These are phyloP conservation scores for Oreochromis tanganicae DNA, from an alignment of 2,113 vertebrate species.

Conservation along the genomic window DNA sequence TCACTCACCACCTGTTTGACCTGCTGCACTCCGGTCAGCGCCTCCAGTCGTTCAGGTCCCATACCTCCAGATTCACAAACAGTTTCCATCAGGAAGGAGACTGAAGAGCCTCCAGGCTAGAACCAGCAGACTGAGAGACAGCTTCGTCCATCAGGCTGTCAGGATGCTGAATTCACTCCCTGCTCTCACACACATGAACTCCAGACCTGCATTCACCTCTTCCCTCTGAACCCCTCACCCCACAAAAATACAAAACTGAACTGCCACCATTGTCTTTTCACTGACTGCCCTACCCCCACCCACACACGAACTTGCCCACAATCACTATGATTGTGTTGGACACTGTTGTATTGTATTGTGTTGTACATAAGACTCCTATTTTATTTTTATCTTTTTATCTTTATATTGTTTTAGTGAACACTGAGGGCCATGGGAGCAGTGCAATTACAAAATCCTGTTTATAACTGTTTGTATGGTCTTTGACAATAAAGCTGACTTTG, in stretches of 20 bases:
- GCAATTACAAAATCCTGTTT: background rate
- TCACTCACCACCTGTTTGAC: background rate
- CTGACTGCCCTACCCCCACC: background rate
- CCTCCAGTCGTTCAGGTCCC: background rate
- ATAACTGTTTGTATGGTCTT: background rate
- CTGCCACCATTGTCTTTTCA: background rate
- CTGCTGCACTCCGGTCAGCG: background rate
- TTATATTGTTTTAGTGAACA: background rate
- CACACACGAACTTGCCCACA: background rate
- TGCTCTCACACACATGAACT: background rate
- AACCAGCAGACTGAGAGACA: background rate
- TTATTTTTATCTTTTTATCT: background rate
- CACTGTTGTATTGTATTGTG: background rate
- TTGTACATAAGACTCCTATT: background rate
- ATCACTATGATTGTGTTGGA: background rate
- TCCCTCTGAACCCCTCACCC: background rate
- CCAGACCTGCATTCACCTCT: background rate
- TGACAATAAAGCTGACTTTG: background rate
- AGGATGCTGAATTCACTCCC: background rate
- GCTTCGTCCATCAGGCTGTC: background rate
- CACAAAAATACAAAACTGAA: background rate
- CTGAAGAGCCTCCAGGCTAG: background rate
- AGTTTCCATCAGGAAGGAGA: background rate
- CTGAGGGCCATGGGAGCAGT: background rate
- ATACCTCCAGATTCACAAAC: background rate